Evolutionary conservation across 2,113 vertebrate species (phyloP).

Genomic region (Amblyopsis rosae): DNA sequence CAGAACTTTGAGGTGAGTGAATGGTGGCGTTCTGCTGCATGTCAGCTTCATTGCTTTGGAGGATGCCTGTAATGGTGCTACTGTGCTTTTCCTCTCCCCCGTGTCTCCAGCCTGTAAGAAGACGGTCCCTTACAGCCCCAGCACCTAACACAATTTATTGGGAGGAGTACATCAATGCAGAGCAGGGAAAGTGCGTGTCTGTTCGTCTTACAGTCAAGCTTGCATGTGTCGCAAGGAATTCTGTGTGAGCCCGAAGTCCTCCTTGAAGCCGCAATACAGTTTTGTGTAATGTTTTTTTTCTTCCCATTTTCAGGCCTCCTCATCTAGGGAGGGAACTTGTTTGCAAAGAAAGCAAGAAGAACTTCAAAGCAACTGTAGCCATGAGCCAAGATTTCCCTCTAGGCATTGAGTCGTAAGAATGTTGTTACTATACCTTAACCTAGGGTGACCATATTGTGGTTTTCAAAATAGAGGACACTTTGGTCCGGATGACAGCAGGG

Average conservation of each 20-base stretch:
- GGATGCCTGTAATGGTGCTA: background rate
- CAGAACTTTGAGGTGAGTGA: slow-evolving; percentile 91
- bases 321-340: slow-evolving; percentile 92
- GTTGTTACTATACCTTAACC: slow-evolving; percentile 23
- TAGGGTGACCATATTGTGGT: too few species aligned
- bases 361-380: slow-evolving; percentile 94
- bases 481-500: too few species aligned
- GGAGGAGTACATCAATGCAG: slow-evolving; percentile 95
- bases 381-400: slow-evolving; percentile 98
- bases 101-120: slow-evolving; percentile 81
- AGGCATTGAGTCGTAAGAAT: slow-evolving; percentile 90
- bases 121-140: slow-evolving; percentile 88
- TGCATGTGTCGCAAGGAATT: slow-evolving; percentile 1
- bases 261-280: background rate
- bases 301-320: slow-evolving; percentile 81
- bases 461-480: too few species aligned
- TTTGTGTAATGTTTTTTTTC: slow-evolving; percentile 2
- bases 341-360: slow-evolving; percentile 97
- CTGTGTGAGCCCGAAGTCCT: background rate
- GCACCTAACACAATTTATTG: slow-evolving; percentile 90
- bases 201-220: background rate
- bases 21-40: background rate
- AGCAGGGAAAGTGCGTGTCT: slow-evolving; percentile 87
- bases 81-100: slow-evolving; percentile 1
- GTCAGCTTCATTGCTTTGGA: background rate